phyloP scores from a whole-genome alignment of 2,797 vertebrate species.

The Ptychadena robeensis region DNA sequence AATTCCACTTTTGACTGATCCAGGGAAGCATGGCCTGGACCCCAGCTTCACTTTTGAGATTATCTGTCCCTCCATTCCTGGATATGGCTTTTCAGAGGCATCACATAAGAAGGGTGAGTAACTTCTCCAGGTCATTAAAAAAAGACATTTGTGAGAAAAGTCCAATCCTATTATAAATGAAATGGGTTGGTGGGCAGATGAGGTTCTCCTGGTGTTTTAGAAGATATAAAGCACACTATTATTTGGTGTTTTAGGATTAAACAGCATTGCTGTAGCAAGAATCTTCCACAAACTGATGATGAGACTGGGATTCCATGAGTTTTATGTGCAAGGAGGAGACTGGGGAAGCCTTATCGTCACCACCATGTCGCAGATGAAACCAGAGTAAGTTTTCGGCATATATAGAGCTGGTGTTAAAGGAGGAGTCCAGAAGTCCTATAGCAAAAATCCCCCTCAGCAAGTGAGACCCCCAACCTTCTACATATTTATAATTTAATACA shows the following conservation, averaged over 20 bases:
- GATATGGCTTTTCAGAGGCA: slow-evolving; percentile 88
- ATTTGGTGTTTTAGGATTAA: slow-evolving; percentile 77
- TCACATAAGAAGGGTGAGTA: slow-evolving; percentile 80
- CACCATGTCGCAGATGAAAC: slow-evolving; percentile 88
- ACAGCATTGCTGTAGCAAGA: slow-evolving; percentile 77
- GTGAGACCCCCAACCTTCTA: too few relatives aligned
- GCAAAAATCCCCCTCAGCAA: too few relatives aligned
- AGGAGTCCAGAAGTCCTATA: too few relatives aligned
- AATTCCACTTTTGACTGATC: slow-evolving; percentile 82
- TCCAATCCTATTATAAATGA: not conserved
- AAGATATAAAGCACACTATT: not conserved
- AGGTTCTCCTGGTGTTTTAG: too few relatives aligned
- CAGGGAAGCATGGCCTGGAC: slow-evolving; percentile 64
- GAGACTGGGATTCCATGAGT: slow-evolving; percentile 82
- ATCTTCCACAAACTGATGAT: slow-evolving; percentile 89
- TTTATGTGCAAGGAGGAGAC: slow-evolving; percentile 88
- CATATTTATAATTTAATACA: too few relatives aligned
- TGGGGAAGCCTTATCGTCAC: slow-evolving; percentile 83
- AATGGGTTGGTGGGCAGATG: not conserved
- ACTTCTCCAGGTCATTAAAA: too few relatives aligned
- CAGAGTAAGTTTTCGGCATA: slow-evolving; percentile 76
- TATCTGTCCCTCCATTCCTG: slow-evolving; percentile 90
- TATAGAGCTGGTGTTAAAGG: not conserved
- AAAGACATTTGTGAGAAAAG: too few relatives aligned
- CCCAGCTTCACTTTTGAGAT: slow-evolving; percentile 78